Base-by-base conservation (phyloP, 2,797 vertebrate species). In the Fundulus diaphanus region DNA sequence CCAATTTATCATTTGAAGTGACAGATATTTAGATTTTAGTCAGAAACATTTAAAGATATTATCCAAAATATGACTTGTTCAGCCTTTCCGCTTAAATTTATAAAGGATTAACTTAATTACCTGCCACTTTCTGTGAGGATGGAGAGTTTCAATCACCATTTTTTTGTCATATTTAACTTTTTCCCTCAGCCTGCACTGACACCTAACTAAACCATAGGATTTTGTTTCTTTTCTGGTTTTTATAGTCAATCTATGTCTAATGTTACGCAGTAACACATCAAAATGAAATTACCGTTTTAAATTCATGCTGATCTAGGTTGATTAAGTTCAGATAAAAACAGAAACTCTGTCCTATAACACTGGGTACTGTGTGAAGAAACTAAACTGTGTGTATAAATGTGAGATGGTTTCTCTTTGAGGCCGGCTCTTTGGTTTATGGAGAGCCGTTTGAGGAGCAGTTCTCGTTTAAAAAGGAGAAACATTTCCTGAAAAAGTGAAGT, bases 401-500 rank as follows among this genome's bases (percentile, higher is more conserved):
- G 52, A 27, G 8, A 54, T 35, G 12, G 13, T 42, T 63, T 63
- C 18, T 63, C 20, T 63, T 37, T 22, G 33, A 15, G 59, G 12
- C 61, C 40, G 3, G 13, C 27, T 74, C 4, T 46, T 37, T 22
- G 48, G 24, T 20, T 1, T 37, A 27, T 3, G 12, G 2, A 15
- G 0, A 59, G 0, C 7, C 3, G 33, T 35, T 65, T 63, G 1
- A 33, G 56, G 7, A 52, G 11, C 27, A n/a, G 31, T 7, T 70
- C 29, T 72, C 44, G 42, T 44, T 72, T 42, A 2, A 40, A 57
- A 46, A 72, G 27, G 2, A 48, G 75, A 54, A 15, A 56, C 9
- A 46, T n/a, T 70, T 70, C 33, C 68, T 70, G 49, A n/a, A 37
- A 63, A 63, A 40, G 22, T 24, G 61, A 24, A 40, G 61, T 37